Evolutionary conservation across 2,113 vertebrate genomes (phyloP), one percentile per base, ranked within the genome.

Genomic region (Actenoides hombroni): DNA sequence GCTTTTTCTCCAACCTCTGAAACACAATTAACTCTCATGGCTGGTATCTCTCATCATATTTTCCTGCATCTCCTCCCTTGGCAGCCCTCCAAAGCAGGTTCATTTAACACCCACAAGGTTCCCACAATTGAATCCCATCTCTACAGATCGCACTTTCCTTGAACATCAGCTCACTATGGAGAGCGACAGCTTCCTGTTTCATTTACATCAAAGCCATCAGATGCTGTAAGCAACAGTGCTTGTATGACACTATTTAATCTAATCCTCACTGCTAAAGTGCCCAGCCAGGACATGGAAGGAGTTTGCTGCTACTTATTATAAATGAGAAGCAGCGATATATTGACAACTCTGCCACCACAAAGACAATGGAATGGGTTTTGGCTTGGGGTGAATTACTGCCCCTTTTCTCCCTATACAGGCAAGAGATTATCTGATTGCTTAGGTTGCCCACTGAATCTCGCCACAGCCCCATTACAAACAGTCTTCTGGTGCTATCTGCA

Each of bases 61-160:
- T 95, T 75, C 79, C 90, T 96, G 82, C 90, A 75, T 97, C 93
- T 92, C 89, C 87, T 95, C 87, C 75, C 78, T 92, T 97, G 97
- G 95, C 93, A 95, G 79, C 39, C 56, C 60, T 97, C 97, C 97
- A 97, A 97, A 83, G 59, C 93, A 95, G 96, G 95, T 97, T 96
- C 97, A 91, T 96, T 97, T 95, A 97, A 97, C 95, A 96, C 94
- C 88, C 95, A 84, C 96, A 94, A 96, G 87, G 83, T 95, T 94
- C 94, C 92, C 92, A 92, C 96, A 93, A 70, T 70, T 87, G 90
- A 96, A 85, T 96, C 86, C 70, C 78, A 31, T 92, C 81, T 95
- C 75, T 67, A 63, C 92, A 91, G 83, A 85, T 96, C 81, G 94
- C 92, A 49, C 86, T 96, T 95, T 91, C 88, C 64, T 77, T 92